These are phyloP conservation scores for Mastomys natalensis DNA, from an alignment of 2,113 vertebrate species.

Conservation along the genomic window DNA sequence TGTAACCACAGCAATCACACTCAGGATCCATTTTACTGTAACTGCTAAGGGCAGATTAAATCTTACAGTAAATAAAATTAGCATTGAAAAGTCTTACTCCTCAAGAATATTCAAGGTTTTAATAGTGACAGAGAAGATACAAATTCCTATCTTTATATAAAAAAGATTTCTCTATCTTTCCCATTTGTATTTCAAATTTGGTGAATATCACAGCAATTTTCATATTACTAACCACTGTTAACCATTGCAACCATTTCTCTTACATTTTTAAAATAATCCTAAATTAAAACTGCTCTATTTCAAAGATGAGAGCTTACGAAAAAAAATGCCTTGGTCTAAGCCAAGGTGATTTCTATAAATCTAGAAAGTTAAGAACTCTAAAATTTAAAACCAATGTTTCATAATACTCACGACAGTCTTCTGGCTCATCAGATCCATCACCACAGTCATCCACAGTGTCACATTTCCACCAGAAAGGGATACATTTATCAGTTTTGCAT, in stretches of 20 bases:
- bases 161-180: not conserved
- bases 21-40: not conserved
- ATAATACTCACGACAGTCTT: slow-evolving; percentile 95
- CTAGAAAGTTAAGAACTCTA: not conserved
- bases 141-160: not conserved
- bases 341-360: not conserved
- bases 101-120: not conserved
- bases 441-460: slow-evolving; percentile 99
- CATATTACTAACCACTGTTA: not conserved
- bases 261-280: not conserved
- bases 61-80: slow-evolving; percentile 32
- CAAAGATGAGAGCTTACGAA: not conserved
- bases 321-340: not conserved
- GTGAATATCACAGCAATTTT: not conserved
- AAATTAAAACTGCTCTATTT: not conserved
- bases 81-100: not conserved
- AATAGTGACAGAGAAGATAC: not conserved
- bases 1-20: not conserved
- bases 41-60: not conserved
- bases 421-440: slow-evolving; percentile 97
- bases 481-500: slow-evolving; percentile 98
- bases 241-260: not conserved
- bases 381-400: not conserved
- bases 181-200: slow-evolving; percentile 1
- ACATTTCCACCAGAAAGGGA: slow-evolving; percentile 99